phyloP scores from a whole-genome alignment of 2,888 invertebrate genomes.

The Dryobotodes eremita region DNA sequence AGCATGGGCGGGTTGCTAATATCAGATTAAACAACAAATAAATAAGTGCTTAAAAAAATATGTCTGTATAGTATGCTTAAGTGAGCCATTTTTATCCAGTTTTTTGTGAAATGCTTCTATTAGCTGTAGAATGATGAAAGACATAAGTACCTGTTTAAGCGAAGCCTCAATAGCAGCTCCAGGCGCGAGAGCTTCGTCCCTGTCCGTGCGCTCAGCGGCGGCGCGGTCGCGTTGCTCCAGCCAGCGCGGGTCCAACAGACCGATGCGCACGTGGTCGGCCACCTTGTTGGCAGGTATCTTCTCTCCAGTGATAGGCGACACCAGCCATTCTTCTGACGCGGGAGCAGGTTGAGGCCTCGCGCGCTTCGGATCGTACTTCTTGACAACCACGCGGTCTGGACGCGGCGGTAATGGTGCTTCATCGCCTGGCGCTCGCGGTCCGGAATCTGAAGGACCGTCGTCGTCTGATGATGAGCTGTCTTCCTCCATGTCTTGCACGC shows the following conservation, averaged over 20 bases:
- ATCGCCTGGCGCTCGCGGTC: constrained; percentile 81
- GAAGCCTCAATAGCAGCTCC: constrained; percentile 98
- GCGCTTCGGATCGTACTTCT: constrained; percentile 98
- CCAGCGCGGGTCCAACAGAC: constrained; percentile 98
- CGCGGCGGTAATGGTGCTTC: constrained; percentile 95
- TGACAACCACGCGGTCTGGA: constrained; percentile 98
- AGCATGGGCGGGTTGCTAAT: background rate
- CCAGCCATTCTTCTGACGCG: constrained; percentile 95
- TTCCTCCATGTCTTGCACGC: constrained; percentile 98
- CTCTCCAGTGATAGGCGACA: constrained; percentile 99
- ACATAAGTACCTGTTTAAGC: constrained; percentile 93
- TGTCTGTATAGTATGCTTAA: background rate
- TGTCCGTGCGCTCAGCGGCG: constrained; percentile 97
- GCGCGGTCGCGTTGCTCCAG: constrained; percentile 98
- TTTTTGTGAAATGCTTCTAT: background rate
- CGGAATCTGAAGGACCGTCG: constrained; percentile 74
- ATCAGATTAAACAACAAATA: background rate
- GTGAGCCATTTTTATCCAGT: background rate
- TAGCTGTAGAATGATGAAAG: background rate
- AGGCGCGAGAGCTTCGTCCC: constrained; percentile 91
- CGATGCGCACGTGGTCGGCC: constrained; percentile 99
- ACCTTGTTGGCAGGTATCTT: constrained; percentile 98
- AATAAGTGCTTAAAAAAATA: background rate
- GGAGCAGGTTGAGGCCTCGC: constrained; percentile 91
- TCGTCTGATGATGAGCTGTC: constrained; percentile 93